Evolutionary conservation across 2,888 invertebrate genomes (phyloP), one percentile per base, ranked within the genome.

Genomic region (Electrophaes corylata): DNA sequence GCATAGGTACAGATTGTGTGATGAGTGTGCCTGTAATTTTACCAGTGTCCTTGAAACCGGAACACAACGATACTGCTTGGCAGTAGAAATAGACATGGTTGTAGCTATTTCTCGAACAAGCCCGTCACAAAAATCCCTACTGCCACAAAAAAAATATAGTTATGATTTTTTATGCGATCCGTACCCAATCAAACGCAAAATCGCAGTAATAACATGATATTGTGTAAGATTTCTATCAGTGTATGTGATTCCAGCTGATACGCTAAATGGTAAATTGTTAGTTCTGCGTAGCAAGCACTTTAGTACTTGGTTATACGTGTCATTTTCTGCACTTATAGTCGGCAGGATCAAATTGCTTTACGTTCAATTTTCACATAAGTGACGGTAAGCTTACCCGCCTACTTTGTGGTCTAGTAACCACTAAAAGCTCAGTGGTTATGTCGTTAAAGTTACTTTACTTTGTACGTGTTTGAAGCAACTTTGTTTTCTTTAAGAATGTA

Each of bases 251-350:
- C 79, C 75, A 80, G 75, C 83, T 83, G 81, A 83, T 78, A 78
- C 83, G 81, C 79, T 87, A 88, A 91, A 89, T 87, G 81, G 86
- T 79, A 88, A 88, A 90, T 88, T 86, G 88, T 75, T 72, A 79
- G 84, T 81, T 83, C 76, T 62, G 76, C 78, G 75, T 75, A 80
- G 75, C 78, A 72, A 72, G 78, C 83, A 79, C 77, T 83, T 82
- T 79, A 83, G 73, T 73, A 41, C 26, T 49, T 44, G 43, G 47
- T 50, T 44, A 48, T 37, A 61, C 57, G 49, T 47, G 23, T 47
- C 31, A 56, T 70, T 65, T 69, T 69, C 62, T 74, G 62, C 59
- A 65, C 73, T 73, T 56, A 74, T 51, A 37, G 31, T 37, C 10
- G 8, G 37, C 62, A 73, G 70, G 74, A 64, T 61, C 59, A 70